Evolutionary conservation across 2,888 invertebrate genomes (phyloP).

Genomic region (Rhagium mordax): DNA sequence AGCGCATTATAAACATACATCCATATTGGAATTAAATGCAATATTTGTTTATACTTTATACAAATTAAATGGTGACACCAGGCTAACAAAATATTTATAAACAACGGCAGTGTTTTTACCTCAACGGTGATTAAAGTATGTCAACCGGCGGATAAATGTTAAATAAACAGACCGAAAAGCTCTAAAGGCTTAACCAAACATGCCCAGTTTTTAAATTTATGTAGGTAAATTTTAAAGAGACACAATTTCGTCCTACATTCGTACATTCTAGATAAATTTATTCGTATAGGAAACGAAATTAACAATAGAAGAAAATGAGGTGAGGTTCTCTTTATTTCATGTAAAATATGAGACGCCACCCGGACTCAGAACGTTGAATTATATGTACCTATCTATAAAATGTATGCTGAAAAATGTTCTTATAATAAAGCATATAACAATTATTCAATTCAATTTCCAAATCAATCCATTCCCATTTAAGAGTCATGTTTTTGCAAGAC

Average conservation of each 20-base stretch:
- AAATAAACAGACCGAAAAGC: neutral
- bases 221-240: slow-evolving; percentile 2
- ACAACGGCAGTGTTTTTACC: slow-evolving; percentile 4
- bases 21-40: slow-evolving; percentile 2
- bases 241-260: neutral
- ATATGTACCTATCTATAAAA: neutral
- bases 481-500: no score
- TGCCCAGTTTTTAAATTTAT: slow-evolving; percentile 9
- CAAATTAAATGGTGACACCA: neutral
- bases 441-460: no score
- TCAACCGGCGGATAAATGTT: neutral
- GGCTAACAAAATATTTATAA: slow-evolving; percentile 1
- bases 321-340: neutral
- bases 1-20: slow-evolving; percentile 17
- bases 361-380: neutral
- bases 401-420: neutral
- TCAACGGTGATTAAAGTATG: neutral
- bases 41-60: slow-evolving; percentile 14
- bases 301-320: neutral
- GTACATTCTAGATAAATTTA: neutral
- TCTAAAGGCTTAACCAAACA: slow-evolving; percentile 6
- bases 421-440: no score
- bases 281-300: neutral
- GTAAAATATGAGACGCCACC: neutral
- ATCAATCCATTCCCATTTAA: no score